Evolutionary conservation across 2,113 vertebrate genomes (phyloP).

Genomic region (Pelmatolapia mariae): DNA sequence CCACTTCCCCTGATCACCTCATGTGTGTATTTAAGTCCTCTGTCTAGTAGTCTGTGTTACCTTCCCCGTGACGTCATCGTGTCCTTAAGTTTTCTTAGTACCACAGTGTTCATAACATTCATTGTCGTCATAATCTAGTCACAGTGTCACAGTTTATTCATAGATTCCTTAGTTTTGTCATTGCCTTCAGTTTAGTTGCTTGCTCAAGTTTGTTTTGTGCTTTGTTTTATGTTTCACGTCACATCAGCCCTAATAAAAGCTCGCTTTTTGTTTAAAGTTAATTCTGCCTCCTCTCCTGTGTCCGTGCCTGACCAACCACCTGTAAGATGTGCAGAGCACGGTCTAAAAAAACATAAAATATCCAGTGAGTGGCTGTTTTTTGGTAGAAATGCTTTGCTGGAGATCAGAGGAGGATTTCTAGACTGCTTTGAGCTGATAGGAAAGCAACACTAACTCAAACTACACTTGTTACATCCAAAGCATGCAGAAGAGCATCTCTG

Average conservation of each 20-base stretch:
- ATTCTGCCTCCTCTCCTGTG: background rate
- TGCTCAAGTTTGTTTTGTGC: background rate
- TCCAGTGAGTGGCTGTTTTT: background rate
- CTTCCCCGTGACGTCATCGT: accelerated
- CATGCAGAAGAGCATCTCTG: background rate
- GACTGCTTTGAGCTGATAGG: background rate
- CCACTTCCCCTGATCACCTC: background rate
- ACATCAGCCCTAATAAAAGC: accelerated
- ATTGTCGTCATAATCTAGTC: background rate
- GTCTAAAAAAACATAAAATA: background rate
- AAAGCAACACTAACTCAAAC: background rate
- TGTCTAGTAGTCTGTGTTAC: accelerated
- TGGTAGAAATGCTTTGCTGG: background rate
- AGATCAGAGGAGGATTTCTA: background rate
- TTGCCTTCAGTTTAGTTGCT: accelerated
- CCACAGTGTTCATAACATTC: background rate
- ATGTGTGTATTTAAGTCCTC: background rate
- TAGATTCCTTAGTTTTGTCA: background rate
- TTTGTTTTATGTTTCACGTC: background rate
- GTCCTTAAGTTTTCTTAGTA: background rate
- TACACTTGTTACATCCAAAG: background rate
- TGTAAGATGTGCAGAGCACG: background rate
- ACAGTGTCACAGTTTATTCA: background rate
- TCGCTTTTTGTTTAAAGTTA: background rate
- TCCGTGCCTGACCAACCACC: background rate